A percentile compares a stretch with the other conserved stretches of the same genome.
Conservation (phyloP, 2,797 vertebrate genomes). For the Anguilla megastoma region DNA sequence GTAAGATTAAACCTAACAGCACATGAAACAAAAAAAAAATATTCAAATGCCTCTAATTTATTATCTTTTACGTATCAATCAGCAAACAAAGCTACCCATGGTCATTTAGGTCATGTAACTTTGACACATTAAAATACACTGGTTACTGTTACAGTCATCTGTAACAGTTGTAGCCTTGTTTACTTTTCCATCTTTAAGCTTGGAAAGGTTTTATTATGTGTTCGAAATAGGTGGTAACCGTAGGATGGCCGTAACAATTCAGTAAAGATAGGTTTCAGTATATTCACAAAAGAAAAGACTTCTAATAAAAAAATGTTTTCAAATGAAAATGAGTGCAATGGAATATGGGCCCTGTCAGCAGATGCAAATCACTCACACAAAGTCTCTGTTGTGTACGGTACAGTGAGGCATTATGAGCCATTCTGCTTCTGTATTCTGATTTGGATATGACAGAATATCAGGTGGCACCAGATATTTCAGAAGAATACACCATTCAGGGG, state of each 20-base stretch:
- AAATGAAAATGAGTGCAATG: slow-evolving; percentile 15
- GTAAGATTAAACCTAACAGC: too few relatives aligned
- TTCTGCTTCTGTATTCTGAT: not conserved
- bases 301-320: not conserved
- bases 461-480: not conserved
- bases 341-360: slow-evolving; percentile 17
- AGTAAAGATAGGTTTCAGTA: not conserved
- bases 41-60: not conserved
- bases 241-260: not conserved
- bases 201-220: not conserved
- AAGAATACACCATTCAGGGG: not conserved
- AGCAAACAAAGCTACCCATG: not conserved
- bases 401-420: not conserved
- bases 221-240: not conserved
- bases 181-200: not conserved
- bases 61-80: not conserved
- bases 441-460: slow-evolving; percentile 30
- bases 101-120: not conserved
- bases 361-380: slow-evolving; percentile 29
- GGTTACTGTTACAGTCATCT: not conserved
- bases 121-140: not conserved
- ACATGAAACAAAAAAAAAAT: too few relatives aligned
- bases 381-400: slow-evolving; percentile 16
- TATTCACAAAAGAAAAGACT: not conserved
- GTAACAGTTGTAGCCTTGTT: not conserved